phyloP scores from a whole-genome alignment of 2,888 invertebrate genomes.

The Brenthis ino region DNA sequence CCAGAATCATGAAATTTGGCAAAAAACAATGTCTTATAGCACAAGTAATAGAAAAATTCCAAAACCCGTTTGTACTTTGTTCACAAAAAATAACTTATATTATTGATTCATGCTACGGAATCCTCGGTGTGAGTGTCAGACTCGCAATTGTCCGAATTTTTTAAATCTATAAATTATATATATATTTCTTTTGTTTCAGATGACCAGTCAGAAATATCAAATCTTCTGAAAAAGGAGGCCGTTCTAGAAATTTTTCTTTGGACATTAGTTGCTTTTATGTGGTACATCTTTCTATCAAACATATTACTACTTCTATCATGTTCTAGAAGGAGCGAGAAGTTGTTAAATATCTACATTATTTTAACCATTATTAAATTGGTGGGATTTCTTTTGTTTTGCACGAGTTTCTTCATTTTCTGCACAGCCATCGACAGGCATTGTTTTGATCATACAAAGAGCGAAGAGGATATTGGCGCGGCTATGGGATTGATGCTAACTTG shows the following conservation, averaged over 20 bases:
- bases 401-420: slow-evolving; percentile 24
- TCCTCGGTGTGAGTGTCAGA: too few relatives aligned
- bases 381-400: slow-evolving; percentile 15
- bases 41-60: too few relatives aligned
- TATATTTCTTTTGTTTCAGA: slow-evolving; percentile 11
- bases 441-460: slow-evolving; percentile 20
- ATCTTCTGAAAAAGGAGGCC: slow-evolving; percentile 13
- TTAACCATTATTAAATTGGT: slow-evolving; percentile 24
- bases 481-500: slow-evolving; percentile 15
- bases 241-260: slow-evolving; percentile 23
- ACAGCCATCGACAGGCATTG: slow-evolving; percentile 23
- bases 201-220: slow-evolving; percentile 12
- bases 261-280: slow-evolving; percentile 26
- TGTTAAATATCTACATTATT: slow-evolving; percentile 20
- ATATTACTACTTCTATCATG: slow-evolving; percentile 22
- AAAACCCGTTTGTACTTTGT: too few relatives aligned
- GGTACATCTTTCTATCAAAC: slow-evolving; percentile 26
- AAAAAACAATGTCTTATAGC: too few relatives aligned
- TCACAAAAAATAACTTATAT: not conserved
- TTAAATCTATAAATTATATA: too few relatives aligned
- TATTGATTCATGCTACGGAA: too few relatives aligned
- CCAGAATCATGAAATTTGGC: too few relatives aligned
- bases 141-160: too few relatives aligned
- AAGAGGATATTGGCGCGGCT: slow-evolving; percentile 22
- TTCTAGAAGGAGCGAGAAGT: slow-evolving; percentile 13